These are phyloP conservation scores for Prostheceraeus crozeri DNA, from an alignment of 2,888 invertebrate genomes.

Conservation along the genomic window DNA sequence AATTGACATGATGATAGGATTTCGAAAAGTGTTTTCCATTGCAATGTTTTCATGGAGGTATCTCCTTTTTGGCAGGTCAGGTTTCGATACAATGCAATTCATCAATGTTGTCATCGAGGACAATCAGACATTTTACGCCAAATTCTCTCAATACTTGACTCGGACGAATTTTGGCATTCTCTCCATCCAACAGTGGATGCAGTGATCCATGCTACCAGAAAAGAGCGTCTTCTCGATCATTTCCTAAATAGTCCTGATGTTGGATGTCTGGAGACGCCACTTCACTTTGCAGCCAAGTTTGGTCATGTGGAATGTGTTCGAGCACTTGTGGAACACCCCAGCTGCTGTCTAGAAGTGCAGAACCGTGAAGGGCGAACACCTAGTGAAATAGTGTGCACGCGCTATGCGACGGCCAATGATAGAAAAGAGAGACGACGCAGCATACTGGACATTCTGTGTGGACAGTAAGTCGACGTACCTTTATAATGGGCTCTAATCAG, in stretches of 20 bases:
- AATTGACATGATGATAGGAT: too few relatives aligned
- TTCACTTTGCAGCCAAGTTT: slow-evolving; percentile 85
- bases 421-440: too few relatives aligned
- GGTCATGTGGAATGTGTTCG: slow-evolving; percentile 73
- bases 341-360: slow-evolving; percentile 66
- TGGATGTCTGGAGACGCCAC: slow-evolving; percentile 67
- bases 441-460: too few relatives aligned
- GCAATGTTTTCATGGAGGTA: too few relatives aligned
- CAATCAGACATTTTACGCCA: not conserved
- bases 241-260: slow-evolving; percentile 31
- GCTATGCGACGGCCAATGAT: too few relatives aligned
- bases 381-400: slow-evolving; percentile 64
- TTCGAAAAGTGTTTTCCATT: too few relatives aligned
- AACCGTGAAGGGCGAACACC: slow-evolving; percentile 72
- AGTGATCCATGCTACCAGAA: not conserved
- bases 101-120: not conserved
- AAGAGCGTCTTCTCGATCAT: slow-evolving; percentile 25
- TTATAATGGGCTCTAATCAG: too few relatives aligned
- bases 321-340: slow-evolving; percentile 71
- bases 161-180: not conserved
- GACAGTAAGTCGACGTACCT: too few relatives aligned
- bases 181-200: slow-evolving; percentile 26
- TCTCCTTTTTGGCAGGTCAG: slow-evolving; percentile 9
- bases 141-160: not conserved
- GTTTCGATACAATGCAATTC: slow-evolving; percentile 35